Percentiles rank a stretch among this genome's conserved stretches.
phyloP scores from a whole-genome alignment of 2,888 invertebrate genomes.

The Tetheella fluctuosa region DNA sequence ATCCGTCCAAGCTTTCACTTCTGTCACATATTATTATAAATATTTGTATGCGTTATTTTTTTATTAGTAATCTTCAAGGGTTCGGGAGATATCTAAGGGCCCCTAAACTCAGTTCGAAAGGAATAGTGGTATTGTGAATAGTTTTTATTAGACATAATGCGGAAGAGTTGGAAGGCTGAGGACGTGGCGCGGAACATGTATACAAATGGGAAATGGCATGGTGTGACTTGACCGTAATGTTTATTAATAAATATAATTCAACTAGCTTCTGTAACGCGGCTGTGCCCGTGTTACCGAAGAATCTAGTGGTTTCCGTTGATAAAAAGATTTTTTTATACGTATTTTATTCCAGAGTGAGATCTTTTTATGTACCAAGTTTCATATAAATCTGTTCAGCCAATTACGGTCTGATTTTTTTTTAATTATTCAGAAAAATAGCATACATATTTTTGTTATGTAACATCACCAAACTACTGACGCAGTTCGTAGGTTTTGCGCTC shows the following conservation, averaged over 20 bases:
- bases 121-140: conserved; percentile 68
- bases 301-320: not conserved
- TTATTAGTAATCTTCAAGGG: no score
- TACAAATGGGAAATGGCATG: conserved; percentile 47
- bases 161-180: conserved; percentile 52
- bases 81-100: not conserved
- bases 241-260: not conserved
- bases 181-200: conserved; percentile 50
- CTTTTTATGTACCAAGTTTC: not conserved
- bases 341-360: not conserved
- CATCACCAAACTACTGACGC: no score
- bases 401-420: no score
- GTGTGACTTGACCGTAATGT: conserved; percentile 28
- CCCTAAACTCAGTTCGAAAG: conserved; percentile 47
- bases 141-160: conserved; percentile 47
- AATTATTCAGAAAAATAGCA: no score
- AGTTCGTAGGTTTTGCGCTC: no score
- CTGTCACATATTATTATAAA: no score
- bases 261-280: not conserved
- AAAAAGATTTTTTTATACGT: no score
- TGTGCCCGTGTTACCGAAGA: not conserved
- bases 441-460: no score
- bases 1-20: no score
- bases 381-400: no score
- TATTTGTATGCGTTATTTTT: no score